Evolutionary conservation across 2,888 invertebrate species (phyloP), one percentile per base, ranked within the genome.

Genomic region (Byasa hedistus): DNA sequence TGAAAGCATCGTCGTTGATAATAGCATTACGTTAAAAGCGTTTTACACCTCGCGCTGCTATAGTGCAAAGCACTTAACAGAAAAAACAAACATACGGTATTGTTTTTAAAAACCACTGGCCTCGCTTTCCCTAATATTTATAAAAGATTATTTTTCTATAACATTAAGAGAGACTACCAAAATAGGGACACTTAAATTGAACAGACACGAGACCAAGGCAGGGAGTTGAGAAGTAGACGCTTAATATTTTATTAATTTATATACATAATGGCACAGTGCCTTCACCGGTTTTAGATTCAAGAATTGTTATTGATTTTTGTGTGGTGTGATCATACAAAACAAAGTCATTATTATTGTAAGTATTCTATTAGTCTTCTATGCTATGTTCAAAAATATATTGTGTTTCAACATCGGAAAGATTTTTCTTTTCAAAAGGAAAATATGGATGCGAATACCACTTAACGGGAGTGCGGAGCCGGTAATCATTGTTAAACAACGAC

Each of bases 401-500:
- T 77, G 89, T 83, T 76, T 89, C 78, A 22, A 71, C 73, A 3
- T 74, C 71, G 0, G 85, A 85, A 62, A 89, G 80, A 70, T 85
- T 84, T 75, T 87, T 85, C 75, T 85, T 89, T 72, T 87, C 86
- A 64, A 89, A 90, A 1, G 89, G 89, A 66, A 88, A 90, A 51
- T 85, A 71, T 15, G 87, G 87, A 70, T 90, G 89, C 36, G 81
- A 70, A 70, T 89, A 89, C 85, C 85, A 86, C 72, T 86, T 86
- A n/a, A 74, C 86, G 12, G 84, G 85, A 27, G 86, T 87, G 64
- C 89, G 79, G 12, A 89, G 81, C 67, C 86, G 80, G 71, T 89
- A 89, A 76, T 87, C 81, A 61, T 73, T 85, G 75, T 94, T 88
- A 72, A 92, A 94, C 5, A 81, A 76, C 66, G 93, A 93, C 72